Evolutionary conservation across 2,888 invertebrate species (phyloP), one percentile per base, ranked within the genome.

Genomic region (Strigamia maritima): DNA sequence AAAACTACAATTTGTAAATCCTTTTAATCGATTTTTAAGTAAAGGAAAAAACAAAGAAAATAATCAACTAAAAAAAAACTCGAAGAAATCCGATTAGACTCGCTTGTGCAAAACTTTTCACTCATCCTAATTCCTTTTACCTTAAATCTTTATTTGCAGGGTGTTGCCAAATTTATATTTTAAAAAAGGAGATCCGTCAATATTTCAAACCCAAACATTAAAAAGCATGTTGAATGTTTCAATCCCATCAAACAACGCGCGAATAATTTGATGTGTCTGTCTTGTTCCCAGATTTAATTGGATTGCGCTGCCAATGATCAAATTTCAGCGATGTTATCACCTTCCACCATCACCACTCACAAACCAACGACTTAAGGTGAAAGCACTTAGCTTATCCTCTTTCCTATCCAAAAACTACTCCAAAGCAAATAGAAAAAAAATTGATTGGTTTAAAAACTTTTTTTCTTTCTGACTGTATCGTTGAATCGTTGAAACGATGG

Each of bases 281-380:
- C 60, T 60, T 60, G 1, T 12, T 24, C 60, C 8, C 22, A 60
- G 22, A 60, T 60, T 60, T 60, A 60, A 60, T 60, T 60, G 60
- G 60, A 60, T 60, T 60, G 60, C 60, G 24, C 49, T 6, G 60
- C 60, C 60, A 60, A 60, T 60, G 60, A 60, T 60, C 60, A 60
- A 60, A 60, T 60, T 60, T 60, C 60, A 60, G 22, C 60, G 60
- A 60, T 60, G 60, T 60, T 60, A 60, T 60, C 60, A 60, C 60
- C 60, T 60, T 60, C 60, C 22, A 22, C 60, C 60, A 60, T 60
- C 60, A 60, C 60, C 60, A 60, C 60, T 60, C 60, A 60, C 60
- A 60, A 60, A 60, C 60, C 60, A 60, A 60, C 60, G 19, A 24
- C 60, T 60, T 60, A 60, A n/a, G 60, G 19, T 60, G 24, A 60